Conservation (phyloP, 2,113 vertebrate genomes). For the Psilopogon haemacephalus region DNA sequence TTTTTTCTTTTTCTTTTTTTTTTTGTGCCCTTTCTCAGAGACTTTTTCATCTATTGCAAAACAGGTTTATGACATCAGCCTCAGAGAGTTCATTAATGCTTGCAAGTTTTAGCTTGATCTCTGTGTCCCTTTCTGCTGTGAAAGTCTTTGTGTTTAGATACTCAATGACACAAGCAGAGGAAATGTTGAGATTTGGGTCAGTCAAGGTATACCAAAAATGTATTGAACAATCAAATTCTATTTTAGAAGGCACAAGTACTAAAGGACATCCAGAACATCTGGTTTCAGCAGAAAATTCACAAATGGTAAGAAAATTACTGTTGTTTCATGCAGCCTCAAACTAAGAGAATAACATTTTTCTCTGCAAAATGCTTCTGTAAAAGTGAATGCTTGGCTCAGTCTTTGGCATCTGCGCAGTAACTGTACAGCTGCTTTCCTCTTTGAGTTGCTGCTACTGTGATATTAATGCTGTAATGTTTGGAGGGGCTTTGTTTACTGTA, state of each 20-base stretch:
- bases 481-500: not conserved
- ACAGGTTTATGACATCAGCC: not conserved
- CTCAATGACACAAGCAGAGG: not conserved
- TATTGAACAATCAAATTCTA: not conserved
- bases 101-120: not conserved
- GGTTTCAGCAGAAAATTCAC: slow-evolving; percentile 21
- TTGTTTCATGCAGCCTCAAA: not conserved
- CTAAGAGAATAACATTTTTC: not conserved
- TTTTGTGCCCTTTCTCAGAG: not conserved
- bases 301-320: slow-evolving; percentile 60
- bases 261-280: not conserved
- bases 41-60: not conserved
- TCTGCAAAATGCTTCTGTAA: not conserved
- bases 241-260: slow-evolving; percentile 23
- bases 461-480: not conserved
- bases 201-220: not conserved
- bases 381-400: not conserved
- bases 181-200: not conserved
- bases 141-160: not conserved
- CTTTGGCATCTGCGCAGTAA: not conserved
- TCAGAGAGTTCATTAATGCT: not conserved
- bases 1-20: not conserved
- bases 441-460: not conserved
- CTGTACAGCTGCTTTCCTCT: not conserved
- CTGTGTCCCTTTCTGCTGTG: not conserved